Conservation (phyloP, 2,797 vertebrate species). For the Pangasius krempfi region DNA sequence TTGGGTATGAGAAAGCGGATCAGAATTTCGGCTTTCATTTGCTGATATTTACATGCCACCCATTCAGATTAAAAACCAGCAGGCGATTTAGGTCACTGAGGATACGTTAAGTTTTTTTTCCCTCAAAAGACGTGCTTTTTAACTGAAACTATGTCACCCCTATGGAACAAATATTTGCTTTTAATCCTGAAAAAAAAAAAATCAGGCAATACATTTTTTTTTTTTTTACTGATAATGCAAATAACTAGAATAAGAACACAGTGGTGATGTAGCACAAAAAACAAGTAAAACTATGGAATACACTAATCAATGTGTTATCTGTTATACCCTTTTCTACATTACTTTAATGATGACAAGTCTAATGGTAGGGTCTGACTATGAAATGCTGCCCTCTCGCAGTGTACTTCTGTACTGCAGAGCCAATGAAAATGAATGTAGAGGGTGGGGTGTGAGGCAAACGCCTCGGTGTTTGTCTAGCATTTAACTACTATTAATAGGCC, state of each 20-base stretch:
- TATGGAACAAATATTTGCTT: too few species aligned
- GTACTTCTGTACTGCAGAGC: slow-evolving; percentile 15
- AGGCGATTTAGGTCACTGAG: too few species aligned
- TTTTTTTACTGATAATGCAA: not conserved
- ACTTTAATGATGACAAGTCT: not conserved
- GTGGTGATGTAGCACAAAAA: not conserved
- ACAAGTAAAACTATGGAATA: not conserved
- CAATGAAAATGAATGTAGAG: not conserved
- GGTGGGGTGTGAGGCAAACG: slow-evolving; percentile 29
- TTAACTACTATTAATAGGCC: slow-evolving; percentile 52
- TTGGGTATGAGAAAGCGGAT: too few species aligned
- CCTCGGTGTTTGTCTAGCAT: slow-evolving; percentile 43
- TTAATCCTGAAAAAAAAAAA: not conserved
- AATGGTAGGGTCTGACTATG: not conserved
- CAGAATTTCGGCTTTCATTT: not conserved
- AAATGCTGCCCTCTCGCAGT: slow-evolving; percentile 11
- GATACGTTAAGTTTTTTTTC: too few species aligned
- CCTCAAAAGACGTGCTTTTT: too few species aligned
- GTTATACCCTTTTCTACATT: not conserved
- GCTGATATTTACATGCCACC: not conserved
- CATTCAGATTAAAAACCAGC: too few species aligned
- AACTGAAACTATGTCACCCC: not conserved
- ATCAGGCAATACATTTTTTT: not conserved
- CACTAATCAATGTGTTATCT: not conserved
- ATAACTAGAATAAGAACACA: not conserved